Evolutionary conservation across 2,888 invertebrate species (phyloP).

Genomic region (Venustoraphidia nigricollis): DNA sequence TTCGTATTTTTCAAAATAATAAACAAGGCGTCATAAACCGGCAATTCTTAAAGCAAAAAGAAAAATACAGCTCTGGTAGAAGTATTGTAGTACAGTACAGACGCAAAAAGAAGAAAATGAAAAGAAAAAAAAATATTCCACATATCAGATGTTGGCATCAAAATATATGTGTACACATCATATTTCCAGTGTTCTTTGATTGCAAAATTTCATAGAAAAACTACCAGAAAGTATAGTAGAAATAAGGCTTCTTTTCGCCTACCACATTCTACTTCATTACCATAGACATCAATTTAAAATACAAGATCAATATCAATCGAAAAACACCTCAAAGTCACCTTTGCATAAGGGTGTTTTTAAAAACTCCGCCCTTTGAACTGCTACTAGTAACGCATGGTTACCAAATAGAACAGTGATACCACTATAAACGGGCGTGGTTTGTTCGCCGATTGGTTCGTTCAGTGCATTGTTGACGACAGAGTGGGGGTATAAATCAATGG

Average conservation of each 20-base stretch:
- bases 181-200: not conserved
- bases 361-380: not conserved
- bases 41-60: constrained; percentile 7
- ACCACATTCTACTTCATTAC: no score
- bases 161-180: constrained; percentile 2
- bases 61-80: no score
- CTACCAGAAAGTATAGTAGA: not conserved
- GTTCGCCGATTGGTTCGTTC: constrained; percentile 2
- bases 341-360: not conserved
- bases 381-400: constrained; percentile 2
- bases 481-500: constrained; percentile 6
- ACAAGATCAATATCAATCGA: no score
- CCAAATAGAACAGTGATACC: constrained; percentile 1
- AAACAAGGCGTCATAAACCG: no score
- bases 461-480: constrained; percentile 3
- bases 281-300: no score
- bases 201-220: not conserved
- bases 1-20: no score
- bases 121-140: not conserved
- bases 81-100: not conserved
- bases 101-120: not conserved
- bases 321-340: no score
- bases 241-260: not conserved
- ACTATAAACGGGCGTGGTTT: not conserved
- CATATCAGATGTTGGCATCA: constrained; percentile 1